These are phyloP conservation scores for Lagorchestes hirsutus DNA, from an alignment of 2,797 vertebrate genomes.

Conservation along the genomic window DNA sequence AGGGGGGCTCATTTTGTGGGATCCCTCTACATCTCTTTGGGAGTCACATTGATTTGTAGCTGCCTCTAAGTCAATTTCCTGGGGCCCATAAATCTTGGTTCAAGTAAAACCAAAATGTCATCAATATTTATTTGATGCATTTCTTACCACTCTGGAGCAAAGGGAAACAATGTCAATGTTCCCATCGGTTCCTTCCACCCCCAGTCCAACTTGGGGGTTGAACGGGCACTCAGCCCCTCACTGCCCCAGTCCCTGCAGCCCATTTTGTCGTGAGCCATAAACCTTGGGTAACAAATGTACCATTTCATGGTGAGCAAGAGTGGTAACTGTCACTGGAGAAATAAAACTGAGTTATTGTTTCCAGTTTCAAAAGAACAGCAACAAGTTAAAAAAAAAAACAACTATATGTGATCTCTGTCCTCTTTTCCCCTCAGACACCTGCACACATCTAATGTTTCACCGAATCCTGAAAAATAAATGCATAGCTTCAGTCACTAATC, in stretches of 20 bases:
- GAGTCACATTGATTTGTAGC: conserved; percentile 93
- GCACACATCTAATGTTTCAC: conserved; percentile 97
- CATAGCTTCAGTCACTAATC: conserved; percentile 99
- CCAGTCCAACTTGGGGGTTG: not conserved
- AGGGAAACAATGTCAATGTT: conserved; percentile 76
- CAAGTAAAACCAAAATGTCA: conserved; percentile 85
- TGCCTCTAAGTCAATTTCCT: conserved; percentile 91
- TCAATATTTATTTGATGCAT: conserved; percentile 83
- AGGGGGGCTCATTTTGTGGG: conserved; percentile 89
- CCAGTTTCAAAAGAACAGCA: conserved; percentile 92
- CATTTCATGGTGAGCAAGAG: conserved; percentile 88
- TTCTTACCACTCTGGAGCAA: conserved; percentile 80
- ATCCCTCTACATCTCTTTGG: conserved; percentile 89
- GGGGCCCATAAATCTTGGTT: conserved; percentile 92
- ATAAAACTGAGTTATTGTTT: conserved; percentile 95
- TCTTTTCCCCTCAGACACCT: conserved; percentile 94
- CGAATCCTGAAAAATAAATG: conserved; percentile 98
- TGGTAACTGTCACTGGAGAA: conserved; percentile 90
- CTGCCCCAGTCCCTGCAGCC: conserved; percentile 46
- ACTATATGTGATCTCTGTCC: conserved; percentile 88
- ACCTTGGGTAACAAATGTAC: conserved; percentile 89
- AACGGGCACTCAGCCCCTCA: not conserved
- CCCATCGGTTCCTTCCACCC: conserved; percentile 60
- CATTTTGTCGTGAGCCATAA: conserved; percentile 86
- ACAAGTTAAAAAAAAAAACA: conserved; percentile 88